Percentiles rank a stretch among this genome's conserved stretches.
These are phyloP conservation scores for Halichoerus grypus DNA, from an alignment of 2,113 vertebrate genomes.

Conservation along the genomic window DNA sequence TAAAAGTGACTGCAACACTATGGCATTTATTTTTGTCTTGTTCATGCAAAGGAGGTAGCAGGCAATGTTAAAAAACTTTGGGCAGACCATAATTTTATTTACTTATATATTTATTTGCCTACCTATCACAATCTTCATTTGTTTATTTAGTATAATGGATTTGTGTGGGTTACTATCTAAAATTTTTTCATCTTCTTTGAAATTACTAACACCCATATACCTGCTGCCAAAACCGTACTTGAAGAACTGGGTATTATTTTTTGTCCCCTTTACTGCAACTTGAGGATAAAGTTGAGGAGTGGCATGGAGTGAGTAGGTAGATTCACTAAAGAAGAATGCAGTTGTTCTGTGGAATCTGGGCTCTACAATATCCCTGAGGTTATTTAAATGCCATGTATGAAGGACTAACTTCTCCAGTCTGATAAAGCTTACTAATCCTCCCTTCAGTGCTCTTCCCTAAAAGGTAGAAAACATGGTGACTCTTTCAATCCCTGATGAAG, in stretches of 20 bases:
- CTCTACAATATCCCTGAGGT: neutral
- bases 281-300: neutral
- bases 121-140: neutral
- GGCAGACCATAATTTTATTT: neutral
- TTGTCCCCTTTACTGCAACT: neutral
- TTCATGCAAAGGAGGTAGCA: neutral
- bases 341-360: neutral
- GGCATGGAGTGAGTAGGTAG: neutral
- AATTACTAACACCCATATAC: neutral
- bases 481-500: neutral
- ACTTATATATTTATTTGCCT: neutral
- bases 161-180: neutral
- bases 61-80: neutral
- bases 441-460: neutral
- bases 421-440: neutral
- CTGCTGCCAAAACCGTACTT: neutral
- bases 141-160: neutral
- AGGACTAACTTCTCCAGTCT: neutral
- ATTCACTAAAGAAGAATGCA: neutral
- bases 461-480: neutral
- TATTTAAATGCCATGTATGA: neutral
- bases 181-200: neutral
- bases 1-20: neutral
- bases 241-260: neutral
- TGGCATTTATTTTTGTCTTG: neutral